These are phyloP conservation scores for Dendronephthya gigantea DNA, from an alignment of 64 coral and sea anemone genomes.

Conservation along the genomic window DNA sequence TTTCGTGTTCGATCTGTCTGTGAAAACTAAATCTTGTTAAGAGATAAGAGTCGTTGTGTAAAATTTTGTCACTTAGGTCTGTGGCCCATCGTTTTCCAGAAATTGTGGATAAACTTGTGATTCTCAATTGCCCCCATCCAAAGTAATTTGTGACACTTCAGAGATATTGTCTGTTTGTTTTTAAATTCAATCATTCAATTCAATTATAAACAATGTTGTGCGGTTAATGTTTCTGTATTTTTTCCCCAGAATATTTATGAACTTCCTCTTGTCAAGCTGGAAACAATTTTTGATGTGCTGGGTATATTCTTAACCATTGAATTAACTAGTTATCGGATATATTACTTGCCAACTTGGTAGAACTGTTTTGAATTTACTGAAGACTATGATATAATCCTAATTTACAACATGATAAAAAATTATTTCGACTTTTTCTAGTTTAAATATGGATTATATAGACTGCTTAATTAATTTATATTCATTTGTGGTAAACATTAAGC, in stretches of 20 bases:
- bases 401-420: too few relatives aligned
- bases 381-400: too few relatives aligned
- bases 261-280: neutral
- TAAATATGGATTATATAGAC: too few relatives aligned
- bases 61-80: constrained; percentile 35
- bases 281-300: constrained; percentile 9
- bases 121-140: constrained; percentile 57
- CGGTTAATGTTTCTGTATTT: neutral
- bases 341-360: neutral
- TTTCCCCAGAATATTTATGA: neutral
- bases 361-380: too few relatives aligned
- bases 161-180: neutral
- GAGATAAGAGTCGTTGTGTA: neutral
- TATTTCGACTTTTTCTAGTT: too few relatives aligned
- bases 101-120: constrained; percentile 52
- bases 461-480: too few relatives aligned
- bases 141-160: constrained; percentile 21
- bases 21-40: neutral
- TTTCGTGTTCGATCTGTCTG: neutral
- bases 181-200: neutral
- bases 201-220: too few relatives aligned
- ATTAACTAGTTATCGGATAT: neutral
- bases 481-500: too few relatives aligned
- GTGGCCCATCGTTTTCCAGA: constrained; percentile 45
- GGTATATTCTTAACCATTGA: neutral